These are phyloP conservation scores for Tachyglossus aculeatus DNA, from an alignment of 2,797 vertebrate species.

Conservation along the genomic window DNA sequence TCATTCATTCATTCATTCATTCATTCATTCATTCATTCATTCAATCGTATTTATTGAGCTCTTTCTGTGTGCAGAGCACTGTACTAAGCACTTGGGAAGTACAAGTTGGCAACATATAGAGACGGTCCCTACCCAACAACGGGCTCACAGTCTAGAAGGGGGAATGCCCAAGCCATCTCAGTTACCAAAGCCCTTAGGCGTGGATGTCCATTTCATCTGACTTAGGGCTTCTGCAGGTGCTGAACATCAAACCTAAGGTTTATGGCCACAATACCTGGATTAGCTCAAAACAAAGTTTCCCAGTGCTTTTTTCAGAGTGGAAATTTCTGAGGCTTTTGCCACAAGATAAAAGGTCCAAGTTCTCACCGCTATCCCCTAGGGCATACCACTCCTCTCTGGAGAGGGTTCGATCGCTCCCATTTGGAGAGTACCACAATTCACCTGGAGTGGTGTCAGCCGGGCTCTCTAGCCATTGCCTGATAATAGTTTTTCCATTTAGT, in stretches of 20 bases:
- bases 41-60: too few species aligned
- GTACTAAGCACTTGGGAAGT: too few species aligned
- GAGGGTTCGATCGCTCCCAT: conserved; percentile 5
- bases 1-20: too few species aligned
- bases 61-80: too few species aligned
- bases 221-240: not conserved
- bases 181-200: too few species aligned
- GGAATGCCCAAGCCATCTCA: too few species aligned
- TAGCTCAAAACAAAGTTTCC: not conserved
- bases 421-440: not conserved
- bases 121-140: too few species aligned
- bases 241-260: not conserved
- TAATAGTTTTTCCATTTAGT: conserved; percentile 7
- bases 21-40: too few species aligned
- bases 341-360: conserved; percentile 16
- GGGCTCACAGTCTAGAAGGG: too few species aligned
- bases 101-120: too few species aligned
- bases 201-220: too few species aligned
- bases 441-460: conserved; percentile 9
- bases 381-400: conserved; percentile 6
- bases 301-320: not conserved
- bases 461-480: not conserved
- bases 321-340: not conserved
- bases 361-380: not conserved
- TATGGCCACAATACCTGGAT: not conserved